Conservation (phyloP, 1,140 invertebrate species). For the Dufourea novaeangliae region DNA sequence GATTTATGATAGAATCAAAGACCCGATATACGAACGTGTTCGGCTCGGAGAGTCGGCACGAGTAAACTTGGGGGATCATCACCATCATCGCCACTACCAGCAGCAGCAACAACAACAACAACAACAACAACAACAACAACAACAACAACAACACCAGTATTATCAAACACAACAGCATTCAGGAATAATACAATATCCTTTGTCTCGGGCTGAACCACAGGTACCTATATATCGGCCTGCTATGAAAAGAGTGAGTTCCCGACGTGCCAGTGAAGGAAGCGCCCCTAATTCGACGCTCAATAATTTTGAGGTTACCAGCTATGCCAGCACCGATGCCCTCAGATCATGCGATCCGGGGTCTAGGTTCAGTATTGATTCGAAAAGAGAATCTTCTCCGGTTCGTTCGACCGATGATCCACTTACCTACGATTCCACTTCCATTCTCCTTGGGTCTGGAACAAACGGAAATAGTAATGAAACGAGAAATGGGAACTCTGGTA, state of each 20-base stretch:
- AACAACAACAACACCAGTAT: background rate
- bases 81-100: conserved; percentile 66
- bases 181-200: conserved; percentile 63
- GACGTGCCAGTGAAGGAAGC: conserved; percentile 82
- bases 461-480: conserved; percentile 84
- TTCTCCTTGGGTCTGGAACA: conserved; percentile 69
- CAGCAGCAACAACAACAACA: conserved; percentile 27
- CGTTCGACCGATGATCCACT: conserved; percentile 84
- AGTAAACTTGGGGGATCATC: conserved; percentile 63
- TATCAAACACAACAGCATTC: conserved; percentile 5
- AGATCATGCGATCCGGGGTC: conserved; percentile 72
- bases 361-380: conserved; percentile 78
- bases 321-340: conserved; percentile 74
- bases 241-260: conserved; percentile 67
- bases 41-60: conserved; percentile 65
- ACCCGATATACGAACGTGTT: conserved; percentile 77
- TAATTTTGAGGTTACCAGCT: conserved; percentile 73
- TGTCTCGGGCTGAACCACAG: conserved; percentile 81
- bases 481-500: conserved; percentile 57
- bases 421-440: conserved; percentile 85
- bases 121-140: background rate
- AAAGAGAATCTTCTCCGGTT: conserved; percentile 84
- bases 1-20: conserved; percentile 78
- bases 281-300: conserved; percentile 75
- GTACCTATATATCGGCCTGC: conserved; percentile 80